Evolutionary conservation across 2,113 vertebrate genomes (phyloP).

Genomic region (Delphinus delphis): DNA sequence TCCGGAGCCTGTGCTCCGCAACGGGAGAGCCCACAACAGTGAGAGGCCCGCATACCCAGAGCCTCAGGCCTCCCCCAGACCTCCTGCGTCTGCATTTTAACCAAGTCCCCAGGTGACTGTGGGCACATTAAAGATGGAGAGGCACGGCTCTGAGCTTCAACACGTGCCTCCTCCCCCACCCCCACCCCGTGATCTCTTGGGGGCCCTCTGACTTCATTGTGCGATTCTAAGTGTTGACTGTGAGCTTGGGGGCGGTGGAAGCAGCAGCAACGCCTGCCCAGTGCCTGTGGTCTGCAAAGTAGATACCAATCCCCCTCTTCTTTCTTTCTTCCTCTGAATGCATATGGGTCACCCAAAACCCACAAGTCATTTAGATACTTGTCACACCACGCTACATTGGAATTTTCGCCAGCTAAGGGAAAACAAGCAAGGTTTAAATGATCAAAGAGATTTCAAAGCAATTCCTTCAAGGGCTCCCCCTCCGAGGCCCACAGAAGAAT

Average conservation of each 20-base stretch:
- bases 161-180: rapidly evolving
- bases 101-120: neutral
- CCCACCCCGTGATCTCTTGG: rapidly evolving
- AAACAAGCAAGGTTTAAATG: constrained; percentile 18
- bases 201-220: neutral
- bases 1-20: too few relatives aligned
- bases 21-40: too few relatives aligned
- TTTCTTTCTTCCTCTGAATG: neutral
- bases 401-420: neutral
- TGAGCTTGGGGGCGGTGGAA: neutral
- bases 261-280: neutral
- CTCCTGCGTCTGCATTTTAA: neutral
- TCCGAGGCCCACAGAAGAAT: neutral
- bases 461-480: neutral
- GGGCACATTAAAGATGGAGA: too few relatives aligned
- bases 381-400: neutral
- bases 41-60: neutral
- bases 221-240: rapidly evolving
- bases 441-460: constrained; percentile 17
- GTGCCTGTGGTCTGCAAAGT: neutral
- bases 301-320: neutral
- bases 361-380: neutral
- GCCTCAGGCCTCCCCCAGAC: neutral
- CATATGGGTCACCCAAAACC: neutral
- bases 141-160: rapidly evolving